Evolutionary conservation across 2,797 vertebrate genomes (phyloP).

Genomic region (Eospalax fontanierii): DNA sequence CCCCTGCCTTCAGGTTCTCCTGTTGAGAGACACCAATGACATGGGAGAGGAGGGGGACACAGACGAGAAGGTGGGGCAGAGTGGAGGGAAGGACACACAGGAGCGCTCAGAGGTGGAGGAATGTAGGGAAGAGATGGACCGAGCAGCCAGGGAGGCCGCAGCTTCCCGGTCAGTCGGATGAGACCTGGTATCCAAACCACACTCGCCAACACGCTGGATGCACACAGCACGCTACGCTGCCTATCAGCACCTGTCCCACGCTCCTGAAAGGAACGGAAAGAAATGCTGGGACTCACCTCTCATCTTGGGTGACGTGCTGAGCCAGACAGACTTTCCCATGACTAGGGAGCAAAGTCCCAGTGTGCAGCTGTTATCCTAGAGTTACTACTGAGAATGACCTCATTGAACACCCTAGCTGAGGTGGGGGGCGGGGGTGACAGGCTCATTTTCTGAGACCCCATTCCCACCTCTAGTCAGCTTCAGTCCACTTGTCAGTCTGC

Average conservation of each 20-base stretch:
- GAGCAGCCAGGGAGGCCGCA: background rate
- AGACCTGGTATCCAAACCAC: fast-evolving
- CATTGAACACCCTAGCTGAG: background rate
- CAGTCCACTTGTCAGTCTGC: background rate
- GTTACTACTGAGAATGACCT: background rate
- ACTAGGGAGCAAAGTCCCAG: background rate
- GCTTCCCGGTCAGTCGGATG: background rate
- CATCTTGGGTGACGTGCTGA: fast-evolving
- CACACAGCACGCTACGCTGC: fast-evolving
- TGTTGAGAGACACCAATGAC: background rate
- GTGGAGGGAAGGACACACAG: background rate
- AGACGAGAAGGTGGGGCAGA: background rate
- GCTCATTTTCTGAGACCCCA: background rate
- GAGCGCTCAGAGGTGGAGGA: background rate
- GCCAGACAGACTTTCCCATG: background rate
- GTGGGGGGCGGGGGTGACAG: fast-evolving
- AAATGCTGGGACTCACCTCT: fast-evolving
- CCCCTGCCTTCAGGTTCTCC: background rate
- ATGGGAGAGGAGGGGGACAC: background rate
- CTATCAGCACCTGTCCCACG: background rate
- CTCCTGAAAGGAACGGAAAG: background rate
- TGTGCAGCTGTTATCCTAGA: background rate
- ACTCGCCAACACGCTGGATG: fast-evolving
- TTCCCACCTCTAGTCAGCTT: background rate
- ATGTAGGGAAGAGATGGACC: fast-evolving